Base-by-base conservation (phyloP, 2,888 invertebrate genomes). In the Ochropacha duplaris region DNA sequence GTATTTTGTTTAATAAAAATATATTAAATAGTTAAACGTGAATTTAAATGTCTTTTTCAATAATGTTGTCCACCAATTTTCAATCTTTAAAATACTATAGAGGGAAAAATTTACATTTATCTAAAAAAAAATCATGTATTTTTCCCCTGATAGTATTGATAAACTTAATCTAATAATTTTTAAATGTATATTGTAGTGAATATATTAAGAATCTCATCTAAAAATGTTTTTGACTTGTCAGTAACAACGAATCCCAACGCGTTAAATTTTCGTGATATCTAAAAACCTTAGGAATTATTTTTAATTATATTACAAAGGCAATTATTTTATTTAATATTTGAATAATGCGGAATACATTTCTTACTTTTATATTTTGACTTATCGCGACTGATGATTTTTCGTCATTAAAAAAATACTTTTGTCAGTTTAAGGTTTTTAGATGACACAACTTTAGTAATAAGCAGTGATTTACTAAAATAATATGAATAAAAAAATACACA, bases 161-260 rank as follows among this genome's bases (percentile, higher is more conserved):
- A 44, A 19, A 2, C 19, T 44, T 19, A 44, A 19, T 44, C 19
- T 44, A 44, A 36, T 36, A 36, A 65, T 59, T 59, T 57, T 62
- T 63, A 65, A 61, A 58, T 51, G 57, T 60, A 58, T 59, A 59
- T 2, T 60, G 57, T 50, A 59, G 50, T 39, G 39, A 39, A 39
- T 39, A 44, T 44, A 44, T 57, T 61, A 66, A 57, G 61, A 65
- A 67, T 63, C 65, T 67, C 65, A 54, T 66, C 57, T 57, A 59
- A 64, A 52, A 54, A 49, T 57, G 34, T 56, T 59, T 57, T 60
- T 56, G 12, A 60, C 58, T 36, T 60, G 36, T 22, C 64, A 69
- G 59, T 68, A 69, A 71, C 76, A 76, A 77, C 73, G 72, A 77
- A 76, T 69, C 72, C 73, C 75, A 74, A 68, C 70, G 70, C 59